Base-by-base conservation (phyloP, 2,113 vertebrate genomes). In the Phylloscopus whistleri region DNA sequence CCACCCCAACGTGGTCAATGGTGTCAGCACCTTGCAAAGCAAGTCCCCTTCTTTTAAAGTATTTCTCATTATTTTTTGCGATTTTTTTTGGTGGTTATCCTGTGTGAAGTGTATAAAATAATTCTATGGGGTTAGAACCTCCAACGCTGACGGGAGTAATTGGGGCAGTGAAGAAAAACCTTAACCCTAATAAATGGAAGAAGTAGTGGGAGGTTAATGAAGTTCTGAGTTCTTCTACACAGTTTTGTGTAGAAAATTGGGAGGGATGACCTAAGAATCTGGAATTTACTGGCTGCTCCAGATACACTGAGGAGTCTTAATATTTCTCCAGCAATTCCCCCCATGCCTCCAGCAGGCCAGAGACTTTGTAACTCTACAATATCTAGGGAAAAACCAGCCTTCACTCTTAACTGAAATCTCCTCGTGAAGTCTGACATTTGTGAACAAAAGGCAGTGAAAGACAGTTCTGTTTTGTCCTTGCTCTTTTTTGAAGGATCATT, bases 1-100 rank as follows among this genome's bases (percentile, higher is more conserved):
- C 24, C 97, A 98, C 53, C 96, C 98, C 30, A 98, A 98, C 39
- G 98, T 98, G 96, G 98, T 99, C 73, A 98, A 98, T 10, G 80
- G 97, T 90, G 97, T 98, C 94, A 98, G 98, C 46, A 96, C 98
- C 74, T 90, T 98, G 91, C 98, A 98, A 98, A 98, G 98, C 98
- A 98, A 97, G 95, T 88, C 22, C 15, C 62, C 27, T 17, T 64
- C 18, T 48, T 63, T 74, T 91, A 28, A 33, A 41, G 4, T 22
- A 9, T 74, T 75, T 55, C 31, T 15, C 35, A 23, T 55, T 74
- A 8, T 51, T 78, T 19, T 60, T 63, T 60, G 39, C 31, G 52
- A 20, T 21, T 13, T 15, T 41, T 28, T 28, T 43, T 6, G 3
- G 13, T 52, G 23, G 16, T 39, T 80, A 17, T 35, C 7, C 8